Evolutionary conservation across 2,113 vertebrate genomes (phyloP).

Genomic region (Bos indicus): DNA sequence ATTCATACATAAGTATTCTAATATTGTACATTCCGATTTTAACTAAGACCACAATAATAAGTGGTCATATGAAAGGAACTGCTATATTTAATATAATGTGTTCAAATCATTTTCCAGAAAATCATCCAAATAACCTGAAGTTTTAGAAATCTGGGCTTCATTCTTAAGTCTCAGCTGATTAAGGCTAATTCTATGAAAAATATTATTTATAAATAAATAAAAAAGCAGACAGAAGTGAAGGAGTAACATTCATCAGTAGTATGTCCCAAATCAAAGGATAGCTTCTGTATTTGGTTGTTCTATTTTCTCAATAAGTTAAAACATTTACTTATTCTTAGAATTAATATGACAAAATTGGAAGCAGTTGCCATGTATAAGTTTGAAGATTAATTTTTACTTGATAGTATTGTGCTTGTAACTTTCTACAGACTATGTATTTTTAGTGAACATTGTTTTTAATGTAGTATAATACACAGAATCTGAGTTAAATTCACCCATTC

Average conservation of each 20-base stretch:
- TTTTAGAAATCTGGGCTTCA: neutral
- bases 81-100: neutral
- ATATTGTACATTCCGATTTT: neutral
- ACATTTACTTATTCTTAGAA: neutral
- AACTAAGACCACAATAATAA: neutral
- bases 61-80: neutral
- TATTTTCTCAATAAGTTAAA: neutral
- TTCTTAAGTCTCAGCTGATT: neutral
- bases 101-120: neutral
- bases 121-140: neutral
- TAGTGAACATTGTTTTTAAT: neutral
- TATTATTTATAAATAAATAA: neutral
- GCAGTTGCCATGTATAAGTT: neutral
- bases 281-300: neutral
- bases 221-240: neutral
- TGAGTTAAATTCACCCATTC: no score
- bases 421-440: neutral
- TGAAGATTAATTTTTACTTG: neutral
- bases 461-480: neutral
- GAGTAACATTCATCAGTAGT: neutral
- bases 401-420: neutral
- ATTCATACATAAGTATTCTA: neutral
- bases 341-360: neutral
- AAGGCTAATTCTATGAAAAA: fast-evolving
- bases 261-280: neutral